Evolutionary conservation across 2,797 vertebrate species (phyloP), one percentile per base, ranked within the genome.

Genomic region (Sibirionetta formosa): DNA sequence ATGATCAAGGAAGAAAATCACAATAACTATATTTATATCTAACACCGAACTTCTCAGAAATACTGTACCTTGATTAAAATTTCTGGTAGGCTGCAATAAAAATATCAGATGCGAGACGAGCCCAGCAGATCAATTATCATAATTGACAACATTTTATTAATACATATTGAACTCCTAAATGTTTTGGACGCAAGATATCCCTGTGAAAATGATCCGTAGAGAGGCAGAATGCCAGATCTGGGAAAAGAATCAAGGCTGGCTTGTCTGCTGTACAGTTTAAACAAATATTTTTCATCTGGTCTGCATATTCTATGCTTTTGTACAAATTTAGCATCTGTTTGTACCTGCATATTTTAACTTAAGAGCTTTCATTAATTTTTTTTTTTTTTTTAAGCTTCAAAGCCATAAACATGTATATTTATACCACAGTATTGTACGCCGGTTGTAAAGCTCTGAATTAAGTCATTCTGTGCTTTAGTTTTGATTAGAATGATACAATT

Each of bases 1-100:
- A 97, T 95, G 98, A 97, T 97, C 94, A 95, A 98, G 98, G 98
- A 98, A 98, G 98, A 98, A 98, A 97, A 97, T 98, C 98, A 98
- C 98, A 99, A 98, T 98, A 97, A 98, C 97, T 99, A 98, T 98
- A 98, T 98, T 98, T 98, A 97, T 98, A 98, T 95, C 76, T 90
- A 94, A 94, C 82, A 94, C 95, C 97, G 97, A 96, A 98, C 97
- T 99, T 99, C 99, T 99, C 98, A 98, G 99, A 99, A 99, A 98
- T 98, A 98, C 98, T 98, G 98, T 98, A 97, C 98, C 98, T 99
- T 98, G 83, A 97, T 96, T 96, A 90, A 97, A 97, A 99, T 99
- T 99, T 98, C 97, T 98, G 96, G 95, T 93, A 98, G 96, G 97
- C 94, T 97, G 97, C 96, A 98, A 98, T 97, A 98, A 98, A 98